Base-by-base conservation (phyloP, 2,888 invertebrate species). In the Opisthograptis luteolata region DNA sequence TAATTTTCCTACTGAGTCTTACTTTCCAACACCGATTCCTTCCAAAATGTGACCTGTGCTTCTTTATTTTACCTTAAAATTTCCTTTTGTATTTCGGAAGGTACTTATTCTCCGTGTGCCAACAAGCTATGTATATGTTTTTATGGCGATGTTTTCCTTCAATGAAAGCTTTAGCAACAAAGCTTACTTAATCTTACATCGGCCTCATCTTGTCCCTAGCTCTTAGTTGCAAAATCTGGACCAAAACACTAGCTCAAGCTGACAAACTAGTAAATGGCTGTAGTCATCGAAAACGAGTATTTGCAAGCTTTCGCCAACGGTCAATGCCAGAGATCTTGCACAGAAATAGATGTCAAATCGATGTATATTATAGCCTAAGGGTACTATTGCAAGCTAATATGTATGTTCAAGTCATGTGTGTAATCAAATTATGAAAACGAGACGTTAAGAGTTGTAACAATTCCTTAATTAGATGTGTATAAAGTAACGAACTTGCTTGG, bases 301-400 rank as follows among this genome's bases (percentile, higher is more conserved):
- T 55, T 55, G 9, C 30, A 14, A 14, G 30, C 30, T 30, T 30
- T 30, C 30, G 30, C 30, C 55, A 55, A 62, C 75, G 84, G 84
- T 79, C 84, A 84, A 78, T 82, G 84, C 75, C 78, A 75, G 68
- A 64, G 63, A 66, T 60, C 62, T 30, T 15, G 27, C 51, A 28
- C 13, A 14, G 12, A 42, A n/a, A n/a, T n/a, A n/a, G 27, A 36
- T 24, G 36, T 32, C 47, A 50, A 22, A n/a, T n/a, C n/a, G n/a
- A n/a, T n/a, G n/a, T n/a, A n/a, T n/a, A 45, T 37, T 25, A 52
- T 52, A 22, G 14, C 45, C 48, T 48, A 31, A n/a, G 19, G 36
- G 48, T 49, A 17, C 27, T 44, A 55, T 55, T 50, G 41, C 37
- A 25, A 39, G 32, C 31, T 43, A 45, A 51, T 49, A 52, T 49